A percentile compares a stretch with the other conserved stretches of the same genome.
These are phyloP conservation scores for Oceanodroma leucorhoa DNA, from an alignment of 2,797 vertebrate genomes.

Conservation along the genomic window DNA sequence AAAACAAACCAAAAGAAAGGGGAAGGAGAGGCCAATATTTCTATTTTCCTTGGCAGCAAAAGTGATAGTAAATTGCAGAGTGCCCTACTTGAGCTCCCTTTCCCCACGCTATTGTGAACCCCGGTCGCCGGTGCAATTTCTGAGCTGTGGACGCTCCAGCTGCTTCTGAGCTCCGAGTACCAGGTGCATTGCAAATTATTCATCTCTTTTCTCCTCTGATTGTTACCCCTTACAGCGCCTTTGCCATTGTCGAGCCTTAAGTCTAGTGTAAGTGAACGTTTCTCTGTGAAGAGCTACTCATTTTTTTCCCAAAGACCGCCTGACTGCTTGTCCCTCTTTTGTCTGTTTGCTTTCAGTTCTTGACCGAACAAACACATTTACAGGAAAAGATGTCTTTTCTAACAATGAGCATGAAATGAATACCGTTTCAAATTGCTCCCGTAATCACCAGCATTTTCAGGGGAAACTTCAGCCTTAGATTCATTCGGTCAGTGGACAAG, in stretches of 20 bases:
- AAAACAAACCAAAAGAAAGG: background rate
- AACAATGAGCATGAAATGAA: background rate
- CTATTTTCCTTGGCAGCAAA: background rate
- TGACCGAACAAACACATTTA: background rate
- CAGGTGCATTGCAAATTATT: background rate
- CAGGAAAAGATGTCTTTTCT: background rate
- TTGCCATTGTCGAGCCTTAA: background rate
- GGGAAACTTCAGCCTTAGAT: background rate
- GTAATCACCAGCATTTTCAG: background rate
- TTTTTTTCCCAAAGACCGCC: background rate
- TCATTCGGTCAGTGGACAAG: background rate
- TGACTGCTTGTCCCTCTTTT: slow-evolving; percentile 1
- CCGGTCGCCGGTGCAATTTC: background rate
- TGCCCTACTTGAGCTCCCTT: background rate
- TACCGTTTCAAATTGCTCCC: background rate
- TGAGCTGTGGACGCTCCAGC: background rate
- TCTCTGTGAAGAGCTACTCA: background rate
- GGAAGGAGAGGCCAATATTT: background rate
- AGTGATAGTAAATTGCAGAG: background rate
- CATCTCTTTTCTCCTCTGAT: background rate
- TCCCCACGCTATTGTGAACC: accelerated
- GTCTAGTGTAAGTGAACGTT: background rate
- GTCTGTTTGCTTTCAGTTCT: background rate
- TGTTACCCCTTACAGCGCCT: background rate
- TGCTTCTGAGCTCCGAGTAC: background rate